phyloP scores from a whole-genome alignment of 1,140 invertebrate genomes.

The Danaus melanippus region DNA sequence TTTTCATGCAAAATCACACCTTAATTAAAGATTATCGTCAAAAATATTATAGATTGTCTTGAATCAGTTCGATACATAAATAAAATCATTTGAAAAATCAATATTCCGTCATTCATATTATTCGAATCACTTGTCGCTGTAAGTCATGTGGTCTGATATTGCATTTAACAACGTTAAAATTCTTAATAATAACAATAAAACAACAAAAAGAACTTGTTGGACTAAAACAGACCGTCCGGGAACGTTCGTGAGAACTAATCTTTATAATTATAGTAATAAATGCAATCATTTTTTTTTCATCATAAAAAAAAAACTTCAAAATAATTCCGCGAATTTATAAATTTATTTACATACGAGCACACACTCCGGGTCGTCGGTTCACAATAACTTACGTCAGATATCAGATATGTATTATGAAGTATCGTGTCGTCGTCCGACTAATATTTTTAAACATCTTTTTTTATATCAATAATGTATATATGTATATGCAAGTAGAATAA shows the following conservation, averaged over 20 bases:
- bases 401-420: constrained; percentile 29
- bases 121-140: too few species aligned
- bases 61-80: too few species aligned
- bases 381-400: constrained; percentile 27
- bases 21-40: too few species aligned
- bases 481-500: constrained; percentile 63
- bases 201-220: constrained; percentile 55
- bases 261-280: constrained; percentile 62
- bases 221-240: constrained; percentile 61
- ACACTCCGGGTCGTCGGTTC: constrained; percentile 28
- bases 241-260: constrained; percentile 56
- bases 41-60: too few species aligned
- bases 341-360: constrained; percentile 53
- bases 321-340: constrained; percentile 49
- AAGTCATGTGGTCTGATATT: constrained; percentile 38
- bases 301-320: constrained; percentile 46
- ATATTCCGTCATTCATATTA: too few species aligned
- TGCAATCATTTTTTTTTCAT: constrained; percentile 55
- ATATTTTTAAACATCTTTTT: constrained; percentile 63
- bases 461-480: constrained; percentile 65
- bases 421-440: constrained; percentile 54
- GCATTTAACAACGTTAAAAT: constrained; percentile 68
- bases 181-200: constrained; percentile 72
- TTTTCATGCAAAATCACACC: constrained; percentile 55
- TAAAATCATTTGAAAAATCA: too few species aligned